phyloP scores from a whole-genome alignment of 2,113 vertebrate genomes.

The Trichechus manatus region DNA sequence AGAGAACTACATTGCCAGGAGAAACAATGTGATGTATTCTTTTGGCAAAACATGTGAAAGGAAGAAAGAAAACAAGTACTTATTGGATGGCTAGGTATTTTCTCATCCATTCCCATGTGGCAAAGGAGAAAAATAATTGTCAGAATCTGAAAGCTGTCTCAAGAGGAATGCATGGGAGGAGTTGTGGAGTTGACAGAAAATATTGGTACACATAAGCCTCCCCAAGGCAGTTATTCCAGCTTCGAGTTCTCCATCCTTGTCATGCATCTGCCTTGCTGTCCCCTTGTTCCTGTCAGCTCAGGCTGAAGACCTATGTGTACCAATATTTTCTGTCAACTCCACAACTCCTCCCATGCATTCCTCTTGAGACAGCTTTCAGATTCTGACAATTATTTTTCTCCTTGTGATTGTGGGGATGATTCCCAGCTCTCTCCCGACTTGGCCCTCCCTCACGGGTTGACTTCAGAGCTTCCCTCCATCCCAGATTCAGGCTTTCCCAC shows the following conservation, averaged over 20 bases:
- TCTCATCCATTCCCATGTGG: background rate
- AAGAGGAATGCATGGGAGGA: background rate
- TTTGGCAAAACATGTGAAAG: background rate
- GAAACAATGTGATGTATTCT: background rate
- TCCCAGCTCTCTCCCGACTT: background rate
- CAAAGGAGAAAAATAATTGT: background rate
- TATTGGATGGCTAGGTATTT: background rate
- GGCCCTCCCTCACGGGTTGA: background rate
- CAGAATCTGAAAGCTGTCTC: background rate
- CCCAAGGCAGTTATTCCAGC: background rate
- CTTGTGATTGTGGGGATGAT: background rate
- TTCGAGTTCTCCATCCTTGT: background rate
- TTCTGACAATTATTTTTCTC: background rate
- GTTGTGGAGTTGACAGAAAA: background rate
- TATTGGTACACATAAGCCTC: background rate
- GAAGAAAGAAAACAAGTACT: background rate
- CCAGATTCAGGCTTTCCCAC: background rate
- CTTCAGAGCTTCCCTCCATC: background rate
- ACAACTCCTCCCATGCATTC: accelerated
- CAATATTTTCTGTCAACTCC: background rate
- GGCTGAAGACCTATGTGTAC: background rate
- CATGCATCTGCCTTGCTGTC: accelerated
- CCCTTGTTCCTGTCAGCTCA: accelerated
- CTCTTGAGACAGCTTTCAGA: background rate
- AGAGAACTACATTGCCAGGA: background rate